A percentile compares a stretch with the other conserved stretches of the same genome.
Evolutionary conservation across 2,888 invertebrate genomes (phyloP).

Genomic region (Tetranychus truncatus): DNA sequence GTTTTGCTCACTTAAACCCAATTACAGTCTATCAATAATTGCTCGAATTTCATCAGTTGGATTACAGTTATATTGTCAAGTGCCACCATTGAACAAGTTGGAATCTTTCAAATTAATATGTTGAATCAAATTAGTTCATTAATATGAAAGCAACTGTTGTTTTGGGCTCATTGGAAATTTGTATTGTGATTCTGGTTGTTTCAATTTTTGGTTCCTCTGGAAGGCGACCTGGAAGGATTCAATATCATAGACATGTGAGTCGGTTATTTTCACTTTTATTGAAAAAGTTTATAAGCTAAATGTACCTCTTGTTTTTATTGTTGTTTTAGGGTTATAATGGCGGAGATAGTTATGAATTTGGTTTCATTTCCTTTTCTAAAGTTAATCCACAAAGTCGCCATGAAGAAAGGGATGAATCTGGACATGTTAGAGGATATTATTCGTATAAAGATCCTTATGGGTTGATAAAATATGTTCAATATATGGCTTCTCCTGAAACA

Average conservation of each 20-base stretch:
- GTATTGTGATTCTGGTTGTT: background rate
- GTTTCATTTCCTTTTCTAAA: background rate
- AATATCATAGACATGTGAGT: background rate
- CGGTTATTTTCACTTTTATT: background rate
- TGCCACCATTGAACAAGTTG: background rate
- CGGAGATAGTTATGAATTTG: background rate
- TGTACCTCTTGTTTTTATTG: background rate
- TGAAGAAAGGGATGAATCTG: background rate
- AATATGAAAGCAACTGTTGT: too few relatives aligned
- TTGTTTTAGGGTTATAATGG: background rate
- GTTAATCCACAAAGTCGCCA: constrained; percentile 1
- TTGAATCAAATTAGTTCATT: background rate
- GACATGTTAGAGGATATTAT: constrained; percentile 10
- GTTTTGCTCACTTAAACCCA: background rate
- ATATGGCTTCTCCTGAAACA: background rate
- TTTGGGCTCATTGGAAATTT: background rate
- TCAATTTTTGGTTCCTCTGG: background rate
- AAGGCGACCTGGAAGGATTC: background rate
- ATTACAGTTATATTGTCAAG: background rate
- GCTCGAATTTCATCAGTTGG: background rate
- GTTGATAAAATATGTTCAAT: background rate
- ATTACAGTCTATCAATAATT: background rate
- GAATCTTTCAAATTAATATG: background rate
- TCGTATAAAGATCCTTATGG: constrained; percentile 9
- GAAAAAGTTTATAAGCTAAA: background rate